Percentiles rank a stretch among this genome's conserved stretches.
Conservation (phyloP, 2,797 vertebrate species). For the Cyprinella venusta region DNA sequence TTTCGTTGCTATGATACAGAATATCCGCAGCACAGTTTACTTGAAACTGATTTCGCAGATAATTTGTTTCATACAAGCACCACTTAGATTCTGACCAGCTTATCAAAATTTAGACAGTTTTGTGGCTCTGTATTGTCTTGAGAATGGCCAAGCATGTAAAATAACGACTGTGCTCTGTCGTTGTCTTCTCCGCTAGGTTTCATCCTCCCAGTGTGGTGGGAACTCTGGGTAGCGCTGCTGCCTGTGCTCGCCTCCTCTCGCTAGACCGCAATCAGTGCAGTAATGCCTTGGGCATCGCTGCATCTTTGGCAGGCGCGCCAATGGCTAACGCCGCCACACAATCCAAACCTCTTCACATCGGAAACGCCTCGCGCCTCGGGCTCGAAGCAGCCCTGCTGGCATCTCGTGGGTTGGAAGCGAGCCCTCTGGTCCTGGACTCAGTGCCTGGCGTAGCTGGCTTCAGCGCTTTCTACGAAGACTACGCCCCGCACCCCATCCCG, state of each 20-base stretch:
- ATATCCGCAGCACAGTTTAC: too few relatives aligned
- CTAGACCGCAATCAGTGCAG: conserved; percentile 75
- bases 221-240: conserved; percentile 87
- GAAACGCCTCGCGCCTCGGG: conserved; percentile 85
- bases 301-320: conserved; percentile 86
- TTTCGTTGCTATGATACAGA: too few relatives aligned
- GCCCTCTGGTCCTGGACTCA: conserved; percentile 79
- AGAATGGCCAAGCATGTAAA: background rate
- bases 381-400: conserved; percentile 87
- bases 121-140: background rate
- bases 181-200: conserved; percentile 75
- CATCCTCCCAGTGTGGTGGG: conserved; percentile 90
- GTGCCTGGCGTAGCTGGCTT: conserved; percentile 84
- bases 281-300: conserved; percentile 86
- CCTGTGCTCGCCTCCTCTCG: conserved; percentile 82
- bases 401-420: conserved; percentile 84
- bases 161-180: background rate
- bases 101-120: background rate
- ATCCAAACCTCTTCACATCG: conserved; percentile 86
- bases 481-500: conserved; percentile 74
- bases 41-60: too few relatives aligned
- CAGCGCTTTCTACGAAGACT: conserved; percentile 84
- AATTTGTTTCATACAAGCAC: background rate
- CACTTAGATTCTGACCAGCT: background rate
- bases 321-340: conserved; percentile 92